Evolutionary conservation across 1,140 invertebrate genomes (phyloP), one percentile per base, ranked within the genome.

Genomic region (Formica exsecta): DNA sequence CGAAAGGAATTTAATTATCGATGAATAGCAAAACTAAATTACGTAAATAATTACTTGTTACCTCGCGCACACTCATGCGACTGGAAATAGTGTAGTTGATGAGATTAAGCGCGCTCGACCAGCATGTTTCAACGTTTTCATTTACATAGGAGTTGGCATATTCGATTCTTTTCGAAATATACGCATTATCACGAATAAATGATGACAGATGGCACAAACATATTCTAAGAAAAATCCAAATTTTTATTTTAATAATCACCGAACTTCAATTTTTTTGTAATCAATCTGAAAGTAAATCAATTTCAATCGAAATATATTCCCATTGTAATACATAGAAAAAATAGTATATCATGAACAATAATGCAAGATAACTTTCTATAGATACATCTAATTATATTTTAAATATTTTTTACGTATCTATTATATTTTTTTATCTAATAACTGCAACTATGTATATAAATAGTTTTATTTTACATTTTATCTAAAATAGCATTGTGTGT

Each of bases 1-100:
- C 22, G 44, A 77, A 76, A 75, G 73, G 61, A 76, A 85, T 54
- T 65, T 54, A 85, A 85, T 85, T 75, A 85, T 85, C 74, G 41
- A 76, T 85, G 36, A 65, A 76, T 48, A 48, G 57, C 25, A 54
- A 81, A 81, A 71, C 70, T 64, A 75, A 73, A 84, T 75, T 36
- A 66, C 62, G 13, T 65, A 77, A 29, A 54, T 41, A 77, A 77
- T 77, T 77, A 79, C 32, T 66, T 54, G 44, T 65, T 79, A 32
- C 44, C 62, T 66, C 76, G 25, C 41, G 59, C 59, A 19, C 41
- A 65, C 44, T 65, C 61, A 41, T 32, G n/a, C 75, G 44, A 54
- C n/a, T 65, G n/a, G 32, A 79, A 79, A 65, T 79, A 79, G 54
- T 65, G 41, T n/a, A 79, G 29, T 19, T 36, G 71, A 59, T 75